Base-by-base conservation (phyloP, 92 coral and sea anemone genomes). In the Zoanthus sansibaricus region DNA sequence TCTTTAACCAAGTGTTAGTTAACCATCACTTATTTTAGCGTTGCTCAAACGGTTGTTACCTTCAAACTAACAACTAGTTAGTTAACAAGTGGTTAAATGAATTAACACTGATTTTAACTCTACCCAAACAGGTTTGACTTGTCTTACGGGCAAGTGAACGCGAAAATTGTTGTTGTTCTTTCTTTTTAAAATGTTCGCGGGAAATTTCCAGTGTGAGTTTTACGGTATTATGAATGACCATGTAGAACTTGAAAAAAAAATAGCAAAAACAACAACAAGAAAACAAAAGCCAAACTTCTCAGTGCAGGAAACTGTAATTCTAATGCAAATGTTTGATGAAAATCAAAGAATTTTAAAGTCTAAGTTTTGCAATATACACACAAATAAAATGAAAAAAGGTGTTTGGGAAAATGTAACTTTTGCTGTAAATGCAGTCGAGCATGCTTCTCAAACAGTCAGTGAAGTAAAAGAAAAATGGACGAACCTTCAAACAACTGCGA, bases 331-430 rank as follows among this genome's bases (percentile, higher is more conserved):
- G 55, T 46, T 74, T n/a, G 59, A 74, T 5, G 71, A 84, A 72
- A 84, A 73, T 33, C 70, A 44, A n/a, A 11, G 10, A 13, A 69
- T 83, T 16, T 42, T 83, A 18, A 45, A 83, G 46, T 49, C 71
- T 2, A 84, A 73, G 71, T 84, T 84, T 16, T 17, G 78, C 25
- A 72, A 72, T 78, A 45, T 62, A 1, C 20, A 21, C 18, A 84
- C 82, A 7, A 72, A 84, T 46, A 71, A 83, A 83, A 47, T 37
- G 70, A 83, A 83, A 46, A 42, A 71, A 44, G 67, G 64, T 17
- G 87, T 83, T 32, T 83, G 87, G 87, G 79, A 83, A 31, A 46
- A 56, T 17, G 17, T 83, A 42, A 32, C 87, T 49, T 21, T 47
- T 11, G 70, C 79, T 8, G 71, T 83, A 48, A 83, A 83, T 51